Evolutionary conservation across 2,888 invertebrate genomes (phyloP), one percentile per base, ranked within the genome.

Genomic region (Cryptops parisi): DNA sequence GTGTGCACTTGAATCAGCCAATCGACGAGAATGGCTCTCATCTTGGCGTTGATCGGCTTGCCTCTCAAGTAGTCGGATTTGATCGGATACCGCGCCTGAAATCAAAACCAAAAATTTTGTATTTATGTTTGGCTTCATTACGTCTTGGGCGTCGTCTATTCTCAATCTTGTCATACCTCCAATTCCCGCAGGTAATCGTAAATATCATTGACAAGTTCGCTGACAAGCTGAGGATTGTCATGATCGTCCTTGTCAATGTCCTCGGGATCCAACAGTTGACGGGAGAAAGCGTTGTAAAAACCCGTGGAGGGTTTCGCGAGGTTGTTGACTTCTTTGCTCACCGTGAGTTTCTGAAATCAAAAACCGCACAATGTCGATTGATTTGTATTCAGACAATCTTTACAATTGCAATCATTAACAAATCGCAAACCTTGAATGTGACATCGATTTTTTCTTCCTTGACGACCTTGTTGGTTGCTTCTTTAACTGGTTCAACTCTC

Each of bases 1-100:
- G 77, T 72, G 62, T 91, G 90, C 6, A 96, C 90, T 64, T 91
- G 90, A 17, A 89, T 83, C 51, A 97, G 73, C 96, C 96, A 97
- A 68, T 96, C 90, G 55, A 96, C 76, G 17, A 97, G 75, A 47
- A 91, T 83, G 15, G 82, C 74, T 57, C 96, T 77, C 93, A 96
- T 96, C 63, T 80, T 81, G 1, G 83, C 76, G 12, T 83, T 84
- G 12, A 93, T 75, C 4, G 53, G 70, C 55, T 51, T 82, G 33
- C 77, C 78, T 44, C 73, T 74, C 60, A 91, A 72, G 67, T 81
- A 83, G 62, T 80, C 75, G 19, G 70, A 66, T 39, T 71, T 68
- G 54, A 93, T 76, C 2, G 78, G 73, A 67, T 78, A 81, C 59
- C 78, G 74, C 19, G 67, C 66, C 74, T 73, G 61, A n/a, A 65